Evolutionary conservation across 2,888 invertebrate genomes (phyloP).

Genomic region (Orchesella flavescens): DNA sequence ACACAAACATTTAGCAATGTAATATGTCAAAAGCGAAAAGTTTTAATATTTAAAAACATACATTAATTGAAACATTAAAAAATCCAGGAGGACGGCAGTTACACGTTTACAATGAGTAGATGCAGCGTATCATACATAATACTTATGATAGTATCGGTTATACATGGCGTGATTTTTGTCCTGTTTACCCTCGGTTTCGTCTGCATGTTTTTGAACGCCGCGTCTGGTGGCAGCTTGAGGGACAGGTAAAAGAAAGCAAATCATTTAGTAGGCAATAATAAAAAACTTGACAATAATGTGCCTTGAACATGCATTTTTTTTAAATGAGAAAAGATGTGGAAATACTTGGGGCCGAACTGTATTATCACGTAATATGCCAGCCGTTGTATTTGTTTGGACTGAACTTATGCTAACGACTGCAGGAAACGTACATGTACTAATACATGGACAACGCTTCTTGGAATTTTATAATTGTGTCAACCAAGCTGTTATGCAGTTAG

Average conservation of each 20-base stretch:
- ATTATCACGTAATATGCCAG: conserved; percentile 37
- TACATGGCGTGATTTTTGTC: background rate
- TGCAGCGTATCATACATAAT: background rate
- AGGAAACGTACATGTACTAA: conserved; percentile 31
- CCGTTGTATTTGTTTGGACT: conserved; percentile 46
- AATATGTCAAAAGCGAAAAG: background rate
- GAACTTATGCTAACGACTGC: conserved; percentile 43
- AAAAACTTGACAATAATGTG: background rate
- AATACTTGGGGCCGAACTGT: conserved; percentile 39
- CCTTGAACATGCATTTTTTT: background rate
- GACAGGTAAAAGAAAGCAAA: conserved; percentile 16
- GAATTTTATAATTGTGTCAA: conserved; percentile 38
- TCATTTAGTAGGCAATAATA: background rate
- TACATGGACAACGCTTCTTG: conserved; percentile 19
- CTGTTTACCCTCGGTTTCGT: conserved; percentile 1
- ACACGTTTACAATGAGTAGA: background rate
- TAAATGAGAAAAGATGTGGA: conserved; percentile 20
- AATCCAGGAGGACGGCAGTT: conserved; percentile 34
- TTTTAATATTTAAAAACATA: background rate
- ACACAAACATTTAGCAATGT: no score
- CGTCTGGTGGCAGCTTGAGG: background rate
- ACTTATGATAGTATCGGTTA: conserved; percentile 1
- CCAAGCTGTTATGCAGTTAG: conserved; percentile 43
- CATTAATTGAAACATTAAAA: background rate
- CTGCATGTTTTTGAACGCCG: background rate